A percentile compares a stretch with the other conserved stretches of the same genome.
These are phyloP conservation scores for Hypocryptadius cinnamomeus DNA, from an alignment of 2,113 vertebrate species.

Conservation along the genomic window DNA sequence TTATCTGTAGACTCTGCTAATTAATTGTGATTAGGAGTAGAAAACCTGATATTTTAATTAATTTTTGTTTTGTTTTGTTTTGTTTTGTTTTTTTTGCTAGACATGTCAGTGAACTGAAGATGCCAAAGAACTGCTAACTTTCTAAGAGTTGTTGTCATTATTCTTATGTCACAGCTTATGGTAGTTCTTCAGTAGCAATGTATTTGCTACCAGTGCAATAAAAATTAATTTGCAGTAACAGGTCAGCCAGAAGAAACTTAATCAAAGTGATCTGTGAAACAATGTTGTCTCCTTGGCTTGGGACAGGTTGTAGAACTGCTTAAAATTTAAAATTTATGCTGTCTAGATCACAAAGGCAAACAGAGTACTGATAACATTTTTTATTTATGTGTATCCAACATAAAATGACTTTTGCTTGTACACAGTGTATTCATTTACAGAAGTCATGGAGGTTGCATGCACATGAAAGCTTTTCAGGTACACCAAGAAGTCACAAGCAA, in stretches of 20 bases:
- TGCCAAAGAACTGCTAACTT: not conserved
- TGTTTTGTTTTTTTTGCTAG: not conserved
- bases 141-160: not conserved
- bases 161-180: not conserved
- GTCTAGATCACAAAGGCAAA: not conserved
- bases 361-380: not conserved
- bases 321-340: not conserved
- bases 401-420: not conserved
- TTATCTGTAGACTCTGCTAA: slow-evolving; percentile 38
- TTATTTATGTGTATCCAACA: not conserved
- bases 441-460: not conserved
- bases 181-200: not conserved
- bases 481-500: not conserved
- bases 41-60: not conserved
- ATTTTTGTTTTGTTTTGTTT: not conserved
- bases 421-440: not conserved
- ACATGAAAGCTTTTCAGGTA: not conserved
- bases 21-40: not conserved
- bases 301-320: not conserved
- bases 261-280: not conserved
- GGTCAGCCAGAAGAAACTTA: not conserved
- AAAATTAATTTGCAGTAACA: not conserved
- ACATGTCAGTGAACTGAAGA: not conserved
- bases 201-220: not conserved
- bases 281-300: not conserved